A percentile compares a stretch with the other conserved stretches of the same genome.
phyloP scores from a whole-genome alignment of 2,113 vertebrate species.

The Mixornis gularis region DNA sequence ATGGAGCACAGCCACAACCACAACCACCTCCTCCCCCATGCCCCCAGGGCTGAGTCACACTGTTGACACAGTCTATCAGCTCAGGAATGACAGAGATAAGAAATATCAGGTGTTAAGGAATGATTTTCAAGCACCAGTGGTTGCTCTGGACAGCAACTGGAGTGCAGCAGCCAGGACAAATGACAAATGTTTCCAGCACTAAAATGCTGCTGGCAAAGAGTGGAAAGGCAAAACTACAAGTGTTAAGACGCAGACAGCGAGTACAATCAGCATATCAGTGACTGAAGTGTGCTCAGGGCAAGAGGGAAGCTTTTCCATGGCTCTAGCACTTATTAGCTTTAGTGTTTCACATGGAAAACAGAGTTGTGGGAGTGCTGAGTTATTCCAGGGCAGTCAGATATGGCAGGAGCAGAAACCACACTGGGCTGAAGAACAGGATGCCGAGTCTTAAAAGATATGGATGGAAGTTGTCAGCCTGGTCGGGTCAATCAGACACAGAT shows the following conservation, averaged over 20 bases:
- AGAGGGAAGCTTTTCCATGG: not conserved
- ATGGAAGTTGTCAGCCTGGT: not conserved
- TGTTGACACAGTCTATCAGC: not conserved
- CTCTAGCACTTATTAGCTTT: not conserved
- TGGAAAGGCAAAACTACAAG: not conserved
- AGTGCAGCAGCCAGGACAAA: not conserved
- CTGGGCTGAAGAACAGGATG: not conserved
- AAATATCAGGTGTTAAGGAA: not conserved
- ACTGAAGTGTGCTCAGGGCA: not conserved
- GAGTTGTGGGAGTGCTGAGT: not conserved
- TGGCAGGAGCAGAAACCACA: not conserved
- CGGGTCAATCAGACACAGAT: not conserved
- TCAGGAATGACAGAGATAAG: not conserved
- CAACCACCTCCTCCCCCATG: accelerated
- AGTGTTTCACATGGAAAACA: not conserved
- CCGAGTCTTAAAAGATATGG: accelerated
- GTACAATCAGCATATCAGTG: accelerated
- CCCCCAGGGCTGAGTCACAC: not conserved
- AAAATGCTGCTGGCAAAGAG: not conserved
- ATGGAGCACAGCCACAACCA: not conserved
- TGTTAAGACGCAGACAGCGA: not conserved
- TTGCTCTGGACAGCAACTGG: not conserved
- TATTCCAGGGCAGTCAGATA: not conserved
- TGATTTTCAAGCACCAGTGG: not conserved
- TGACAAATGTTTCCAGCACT: not conserved